Evolutionary conservation across 2,888 invertebrate species (phyloP).

Genomic region (Lymantria monacha): DNA sequence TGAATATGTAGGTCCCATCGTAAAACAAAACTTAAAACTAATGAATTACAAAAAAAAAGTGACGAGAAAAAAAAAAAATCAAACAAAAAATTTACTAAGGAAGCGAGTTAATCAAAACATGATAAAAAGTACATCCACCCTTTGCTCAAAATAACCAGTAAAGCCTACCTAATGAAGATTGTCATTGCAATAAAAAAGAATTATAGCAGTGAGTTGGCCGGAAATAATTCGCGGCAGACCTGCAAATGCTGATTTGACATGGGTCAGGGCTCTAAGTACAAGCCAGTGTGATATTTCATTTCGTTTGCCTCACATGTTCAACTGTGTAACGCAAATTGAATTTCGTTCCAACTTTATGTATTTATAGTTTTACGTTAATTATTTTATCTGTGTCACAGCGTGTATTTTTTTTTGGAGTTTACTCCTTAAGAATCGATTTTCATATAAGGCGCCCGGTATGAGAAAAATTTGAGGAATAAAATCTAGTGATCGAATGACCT

Average conservation of each 20-base stretch:
- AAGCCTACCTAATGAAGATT: slow-evolving; percentile 40
- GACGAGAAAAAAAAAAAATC: no score
- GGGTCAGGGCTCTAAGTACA: slow-evolving; percentile 64
- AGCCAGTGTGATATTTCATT: slow-evolving; percentile 70
- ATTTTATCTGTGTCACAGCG: no score
- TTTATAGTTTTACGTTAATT: slow-evolving; percentile 22
- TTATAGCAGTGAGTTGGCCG: slow-evolving; percentile 68
- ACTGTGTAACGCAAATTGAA: slow-evolving; percentile 66
- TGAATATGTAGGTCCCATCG: no score
- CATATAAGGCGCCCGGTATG: no score
- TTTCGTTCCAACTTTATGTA: slow-evolving; percentile 55
- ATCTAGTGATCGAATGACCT: no score
- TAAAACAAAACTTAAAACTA: no score
- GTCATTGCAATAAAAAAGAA: slow-evolving; percentile 66
- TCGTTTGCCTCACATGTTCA: slow-evolving; percentile 60
- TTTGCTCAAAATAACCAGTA: neutral
- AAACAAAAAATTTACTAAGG: no score
- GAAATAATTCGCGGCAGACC: slow-evolving; percentile 78
- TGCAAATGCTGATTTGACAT: slow-evolving; percentile 79
- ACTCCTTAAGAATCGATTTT: no score
- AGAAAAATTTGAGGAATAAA: no score
- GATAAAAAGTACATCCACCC: neutral
- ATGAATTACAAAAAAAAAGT: no score
- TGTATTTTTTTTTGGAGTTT: no score
- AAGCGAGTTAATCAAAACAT: neutral